These are phyloP conservation scores for Ochlodes sylvanus DNA, from an alignment of 2,888 invertebrate species.

Conservation along the genomic window DNA sequence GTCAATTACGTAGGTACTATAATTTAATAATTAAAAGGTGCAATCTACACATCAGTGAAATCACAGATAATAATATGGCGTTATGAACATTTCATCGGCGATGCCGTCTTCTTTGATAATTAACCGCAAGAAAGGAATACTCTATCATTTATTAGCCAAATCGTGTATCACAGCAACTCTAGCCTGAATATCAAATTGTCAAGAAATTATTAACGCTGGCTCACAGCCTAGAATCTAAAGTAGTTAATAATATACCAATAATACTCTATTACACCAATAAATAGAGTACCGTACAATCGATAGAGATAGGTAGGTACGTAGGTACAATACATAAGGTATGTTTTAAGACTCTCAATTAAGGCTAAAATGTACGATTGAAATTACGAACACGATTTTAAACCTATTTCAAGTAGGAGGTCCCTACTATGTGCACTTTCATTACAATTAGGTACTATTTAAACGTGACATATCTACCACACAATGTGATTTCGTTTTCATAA, in stretches of 20 bases:
- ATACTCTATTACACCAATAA: slow-evolving; percentile 62
- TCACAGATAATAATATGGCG: slow-evolving; percentile 65
- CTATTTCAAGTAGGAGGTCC: slow-evolving; percentile 45
- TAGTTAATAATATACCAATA: slow-evolving; percentile 66
- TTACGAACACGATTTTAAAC: slow-evolving; percentile 70
- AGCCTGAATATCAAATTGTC: slow-evolving; percentile 81
- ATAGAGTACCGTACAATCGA: slow-evolving; percentile 51
- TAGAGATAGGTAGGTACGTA: slow-evolving; percentile 10
- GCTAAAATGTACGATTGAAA: slow-evolving; percentile 70
- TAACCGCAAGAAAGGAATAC: slow-evolving; percentile 65
- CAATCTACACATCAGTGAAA: slow-evolving; percentile 66
- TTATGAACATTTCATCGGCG: slow-evolving; percentile 54
- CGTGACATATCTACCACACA: slow-evolving; percentile 45
- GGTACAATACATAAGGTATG: slow-evolving; percentile 45
- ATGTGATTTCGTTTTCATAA: slow-evolving; percentile 35
- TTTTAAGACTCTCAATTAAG: slow-evolving; percentile 53
- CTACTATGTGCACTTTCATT: slow-evolving; percentile 45
- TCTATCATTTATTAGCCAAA: slow-evolving; percentile 76
- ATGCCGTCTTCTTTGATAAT: slow-evolving; percentile 14
- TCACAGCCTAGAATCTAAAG: slow-evolving; percentile 81
- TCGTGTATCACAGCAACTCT: slow-evolving; percentile 84
- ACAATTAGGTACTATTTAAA: slow-evolving; percentile 38
- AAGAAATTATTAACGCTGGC: slow-evolving; percentile 78
- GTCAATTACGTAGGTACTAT: neutral
- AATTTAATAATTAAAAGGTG: slow-evolving; percentile 26